Base-by-base conservation (phyloP, 2,797 vertebrate species). In the Centroberyx gerrardi region DNA sequence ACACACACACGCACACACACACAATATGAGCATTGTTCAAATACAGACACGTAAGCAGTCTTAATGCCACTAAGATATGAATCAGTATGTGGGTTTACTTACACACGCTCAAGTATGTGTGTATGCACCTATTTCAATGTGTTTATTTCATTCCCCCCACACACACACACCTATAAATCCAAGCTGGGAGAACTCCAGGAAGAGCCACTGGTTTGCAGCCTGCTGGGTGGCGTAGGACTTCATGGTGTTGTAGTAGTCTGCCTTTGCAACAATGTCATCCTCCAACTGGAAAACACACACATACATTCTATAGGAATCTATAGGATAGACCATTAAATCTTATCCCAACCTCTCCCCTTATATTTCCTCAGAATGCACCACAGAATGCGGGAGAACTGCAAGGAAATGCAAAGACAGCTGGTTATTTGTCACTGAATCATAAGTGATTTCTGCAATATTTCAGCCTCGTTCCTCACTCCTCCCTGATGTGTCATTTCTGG, bases 141-240 rank as follows among this genome's bases (percentile, higher is more conserved):
- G 22, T 22, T 22, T 22, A 22, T 22, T 8, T 36, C 28, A 64
- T 17, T 31, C 12, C 42, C 4, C 8, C 28, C 4, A 55, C 36
- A 33, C 17, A 31, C 12, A 42, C 54, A 61, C 87, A 98, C 97
- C 97, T 87, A 98, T 98, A 79, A 98, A 97, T 55, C 97, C 97
- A 68, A 98, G 96, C 22, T 94, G 92, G 53, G 96, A 98, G 86
- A 99, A 98, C 81, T 98, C 96, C 1, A 98, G 90, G 80, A 91
- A 93, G 80, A 97, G 80, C 97, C 97, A 98, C 0, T 94, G 84
- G 5, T 92, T 81, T 1, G 90, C 92, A 8, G 87, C 62, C 5
- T 95, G 82, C 40, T 87, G 52, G 17, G 27, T 71, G 62, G 89
- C 61, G 62, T 94, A 96, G 7, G 62, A 72, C 90, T 93, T 95